Percentiles rank a stretch among this genome's conserved stretches.
phyloP scores from a whole-genome alignment of 1,140 invertebrate genomes.

The Octopus bimaculoides region DNA sequence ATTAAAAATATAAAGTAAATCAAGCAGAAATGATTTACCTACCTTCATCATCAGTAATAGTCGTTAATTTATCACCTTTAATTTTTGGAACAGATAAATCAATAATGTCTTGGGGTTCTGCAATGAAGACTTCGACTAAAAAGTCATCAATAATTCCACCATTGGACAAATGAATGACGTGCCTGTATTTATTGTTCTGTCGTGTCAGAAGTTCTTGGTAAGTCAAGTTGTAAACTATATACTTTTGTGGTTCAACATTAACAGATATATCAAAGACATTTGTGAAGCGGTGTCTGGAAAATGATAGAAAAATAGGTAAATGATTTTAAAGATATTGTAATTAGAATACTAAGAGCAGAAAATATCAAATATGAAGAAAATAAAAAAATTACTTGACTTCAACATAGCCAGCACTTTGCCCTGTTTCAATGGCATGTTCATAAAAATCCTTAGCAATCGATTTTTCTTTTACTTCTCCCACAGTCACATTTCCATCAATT shows the following conservation, averaged over 20 bases:
- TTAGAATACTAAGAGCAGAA: too few species aligned
- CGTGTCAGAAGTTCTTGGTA: background rate
- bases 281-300: background rate
- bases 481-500: slow-evolving; percentile 22
- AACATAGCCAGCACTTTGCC: slow-evolving; percentile 28
- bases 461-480: slow-evolving; percentile 29
- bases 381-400: background rate
- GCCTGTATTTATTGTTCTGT: background rate
- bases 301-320: background rate
- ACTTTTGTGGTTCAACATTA: background rate
- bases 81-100: background rate
- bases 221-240: background rate
- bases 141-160: background rate
- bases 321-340: background rate
- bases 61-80: background rate
- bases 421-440: slow-evolving; percentile 21
- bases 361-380: too few species aligned
- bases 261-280: background rate
- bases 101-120: background rate
- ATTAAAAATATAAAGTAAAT: too few species aligned
- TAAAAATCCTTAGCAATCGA: slow-evolving; percentile 26
- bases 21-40: too few species aligned
- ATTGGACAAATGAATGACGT: background rate
- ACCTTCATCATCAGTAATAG: too few species aligned
- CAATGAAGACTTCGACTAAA: background rate